phyloP scores from a whole-genome alignment of 2,797 vertebrate genomes.

The Melanotaenia nigrans region DNA sequence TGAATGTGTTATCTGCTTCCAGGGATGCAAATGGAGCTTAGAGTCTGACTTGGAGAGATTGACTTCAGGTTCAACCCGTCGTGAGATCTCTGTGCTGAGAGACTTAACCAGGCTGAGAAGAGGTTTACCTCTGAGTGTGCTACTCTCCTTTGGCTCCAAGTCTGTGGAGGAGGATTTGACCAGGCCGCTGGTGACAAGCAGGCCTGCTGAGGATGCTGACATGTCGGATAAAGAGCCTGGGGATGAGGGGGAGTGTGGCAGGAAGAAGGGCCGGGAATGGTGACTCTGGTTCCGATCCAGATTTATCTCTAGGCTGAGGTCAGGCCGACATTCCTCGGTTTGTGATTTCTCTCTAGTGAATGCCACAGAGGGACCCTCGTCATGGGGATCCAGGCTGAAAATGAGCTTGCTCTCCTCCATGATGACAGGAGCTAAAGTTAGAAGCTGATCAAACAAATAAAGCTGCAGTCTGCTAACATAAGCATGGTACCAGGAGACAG shows the following conservation, averaged over 20 bases:
- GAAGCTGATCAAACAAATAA: conserved; percentile 11
- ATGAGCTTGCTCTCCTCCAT: conserved; percentile 80
- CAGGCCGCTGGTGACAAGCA: conserved; percentile 68
- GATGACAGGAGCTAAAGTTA: conserved; percentile 14
- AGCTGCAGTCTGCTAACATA: background rate
- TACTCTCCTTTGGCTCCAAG: conserved; percentile 70
- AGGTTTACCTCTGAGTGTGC: conserved; percentile 69
- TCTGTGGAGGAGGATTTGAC: conserved; percentile 84
- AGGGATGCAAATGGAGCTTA: conserved; percentile 83
- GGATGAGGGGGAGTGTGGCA: conserved; percentile 73
- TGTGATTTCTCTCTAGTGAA: conserved; percentile 69
- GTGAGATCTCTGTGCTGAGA: conserved; percentile 84
- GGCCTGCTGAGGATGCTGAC: conserved; percentile 51
- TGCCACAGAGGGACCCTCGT: conserved; percentile 56
- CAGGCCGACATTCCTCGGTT: conserved; percentile 26
- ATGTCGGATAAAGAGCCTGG: conserved; percentile 75
- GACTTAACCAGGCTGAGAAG: conserved; percentile 85
- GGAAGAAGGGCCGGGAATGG: conserved; percentile 45
- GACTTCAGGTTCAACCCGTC: conserved; percentile 79
- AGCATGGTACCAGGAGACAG: background rate
- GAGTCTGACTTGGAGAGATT: conserved; percentile 85
- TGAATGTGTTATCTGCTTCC: conserved; percentile 79
- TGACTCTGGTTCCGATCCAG: conserved; percentile 60
- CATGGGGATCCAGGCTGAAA: conserved; percentile 69
- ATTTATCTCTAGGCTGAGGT: conserved; percentile 59